Evolutionary conservation across 1,140 invertebrate species (phyloP).

Genomic region (Papilio dardanus): DNA sequence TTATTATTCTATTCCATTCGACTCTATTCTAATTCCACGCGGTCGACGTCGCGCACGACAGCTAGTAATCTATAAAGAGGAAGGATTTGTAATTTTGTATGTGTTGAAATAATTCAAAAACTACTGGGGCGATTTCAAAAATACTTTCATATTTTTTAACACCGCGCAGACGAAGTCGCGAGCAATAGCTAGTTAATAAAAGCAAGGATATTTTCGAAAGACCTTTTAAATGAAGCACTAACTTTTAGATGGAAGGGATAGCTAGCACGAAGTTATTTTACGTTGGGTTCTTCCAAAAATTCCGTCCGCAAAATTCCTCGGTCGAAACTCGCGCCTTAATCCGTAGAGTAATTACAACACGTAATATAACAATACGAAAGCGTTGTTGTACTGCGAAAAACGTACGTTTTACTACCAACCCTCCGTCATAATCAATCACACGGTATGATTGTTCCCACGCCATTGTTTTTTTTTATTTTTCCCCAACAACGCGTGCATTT

Average conservation of each 20-base stretch:
- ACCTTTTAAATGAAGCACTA: neutral
- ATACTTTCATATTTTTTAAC: no score
- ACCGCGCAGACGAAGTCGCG: no score
- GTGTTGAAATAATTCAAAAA: no score
- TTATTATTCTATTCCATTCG: no score
- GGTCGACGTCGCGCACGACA: no score
- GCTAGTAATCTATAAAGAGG: no score
- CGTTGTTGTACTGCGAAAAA: constrained; percentile 9
- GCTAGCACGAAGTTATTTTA: neutral
- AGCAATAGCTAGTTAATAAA: no score
- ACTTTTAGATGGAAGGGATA: constrained; percentile 2
- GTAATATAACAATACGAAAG: constrained; percentile 16
- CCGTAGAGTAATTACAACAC: constrained; percentile 24
- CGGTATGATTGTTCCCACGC: constrained; percentile 37
- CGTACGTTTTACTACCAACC: constrained; percentile 21
- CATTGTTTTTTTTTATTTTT: constrained; percentile 43
- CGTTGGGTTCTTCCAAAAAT: constrained; percentile 11
- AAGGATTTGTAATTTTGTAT: no score
- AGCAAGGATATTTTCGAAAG: neutral
- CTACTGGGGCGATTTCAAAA: no score
- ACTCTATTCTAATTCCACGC: no score
- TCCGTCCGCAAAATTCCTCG: constrained; percentile 11
- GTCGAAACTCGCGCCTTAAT: constrained; percentile 22
- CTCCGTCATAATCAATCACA: constrained; percentile 55
- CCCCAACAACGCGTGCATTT: constrained; percentile 38